These are phyloP conservation scores for Asteroscopus sphinx DNA, from an alignment of 2,888 invertebrate genomes.

Conservation along the genomic window DNA sequence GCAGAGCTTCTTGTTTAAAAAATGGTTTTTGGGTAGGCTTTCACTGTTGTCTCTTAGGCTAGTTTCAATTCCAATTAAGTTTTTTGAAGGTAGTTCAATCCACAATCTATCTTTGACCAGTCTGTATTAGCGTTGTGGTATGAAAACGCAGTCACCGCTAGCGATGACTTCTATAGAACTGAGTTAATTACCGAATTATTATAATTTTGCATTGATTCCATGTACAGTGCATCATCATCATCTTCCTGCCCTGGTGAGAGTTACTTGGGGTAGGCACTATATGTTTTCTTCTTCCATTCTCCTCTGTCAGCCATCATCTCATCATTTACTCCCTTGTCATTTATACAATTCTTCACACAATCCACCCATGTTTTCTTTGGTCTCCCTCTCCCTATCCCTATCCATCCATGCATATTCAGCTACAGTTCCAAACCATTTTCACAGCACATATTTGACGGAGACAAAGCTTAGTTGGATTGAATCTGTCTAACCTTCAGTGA, in stretches of 20 bases:
- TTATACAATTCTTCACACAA: no score
- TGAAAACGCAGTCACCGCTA: neutral
- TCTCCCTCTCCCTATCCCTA: no score
- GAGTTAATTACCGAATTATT: no score
- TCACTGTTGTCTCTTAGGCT: neutral
- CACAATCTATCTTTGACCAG: neutral
- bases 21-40: slow-evolving; percentile 11
- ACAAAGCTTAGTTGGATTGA: neutral
- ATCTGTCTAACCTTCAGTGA: neutral
- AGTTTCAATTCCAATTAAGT: neutral
- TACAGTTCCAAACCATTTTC: no score
- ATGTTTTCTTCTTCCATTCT: no score
- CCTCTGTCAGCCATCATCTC: no score
- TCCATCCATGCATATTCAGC: no score
- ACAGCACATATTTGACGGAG: neutral
- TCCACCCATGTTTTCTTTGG: no score
- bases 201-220: neutral
- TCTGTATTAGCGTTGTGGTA: neutral
- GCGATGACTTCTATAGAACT: no score
- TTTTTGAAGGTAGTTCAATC: neutral
- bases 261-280: no score
- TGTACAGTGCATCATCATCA: neutral
- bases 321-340: no score
- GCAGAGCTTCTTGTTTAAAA: slow-evolving; percentile 8
- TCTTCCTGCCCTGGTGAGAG: no score